Conservation (phyloP, 2,797 vertebrate species). For the Eulemur coronatus region DNA sequence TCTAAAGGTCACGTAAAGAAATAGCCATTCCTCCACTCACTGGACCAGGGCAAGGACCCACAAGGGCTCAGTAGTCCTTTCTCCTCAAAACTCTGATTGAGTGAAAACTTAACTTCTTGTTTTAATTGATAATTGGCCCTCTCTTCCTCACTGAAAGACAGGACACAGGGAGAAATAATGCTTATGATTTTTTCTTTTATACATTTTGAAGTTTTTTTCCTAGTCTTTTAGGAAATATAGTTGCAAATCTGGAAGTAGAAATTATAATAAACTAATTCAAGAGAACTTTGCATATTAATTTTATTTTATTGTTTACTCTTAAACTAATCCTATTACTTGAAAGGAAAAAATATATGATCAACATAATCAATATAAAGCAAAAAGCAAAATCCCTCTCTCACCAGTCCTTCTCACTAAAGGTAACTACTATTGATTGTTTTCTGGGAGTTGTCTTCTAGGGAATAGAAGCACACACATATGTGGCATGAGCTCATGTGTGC, state of each 20-base stretch:
- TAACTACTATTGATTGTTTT: neutral
- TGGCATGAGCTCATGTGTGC: neutral
- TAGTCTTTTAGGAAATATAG: neutral
- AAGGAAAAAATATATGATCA: neutral
- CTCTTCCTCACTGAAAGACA: neutral
- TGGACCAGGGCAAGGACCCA: neutral
- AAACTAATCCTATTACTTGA: neutral
- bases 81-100: neutral
- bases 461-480: neutral
- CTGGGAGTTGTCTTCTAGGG: neutral
- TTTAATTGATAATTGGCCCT: neutral
- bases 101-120: neutral
- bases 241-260: neutral
- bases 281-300: neutral
- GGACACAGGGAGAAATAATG: neutral
- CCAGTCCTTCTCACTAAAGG: neutral
- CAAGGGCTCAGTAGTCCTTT: neutral
- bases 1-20: neutral
- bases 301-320: neutral
- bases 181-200: neutral
- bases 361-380: neutral
- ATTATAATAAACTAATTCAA: neutral
- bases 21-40: neutral
- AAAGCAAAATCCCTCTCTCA: neutral
- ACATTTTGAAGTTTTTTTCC: neutral